Evolutionary conservation across 1,140 invertebrate species (phyloP).

Genomic region (Drosophila athabasca): DNA sequence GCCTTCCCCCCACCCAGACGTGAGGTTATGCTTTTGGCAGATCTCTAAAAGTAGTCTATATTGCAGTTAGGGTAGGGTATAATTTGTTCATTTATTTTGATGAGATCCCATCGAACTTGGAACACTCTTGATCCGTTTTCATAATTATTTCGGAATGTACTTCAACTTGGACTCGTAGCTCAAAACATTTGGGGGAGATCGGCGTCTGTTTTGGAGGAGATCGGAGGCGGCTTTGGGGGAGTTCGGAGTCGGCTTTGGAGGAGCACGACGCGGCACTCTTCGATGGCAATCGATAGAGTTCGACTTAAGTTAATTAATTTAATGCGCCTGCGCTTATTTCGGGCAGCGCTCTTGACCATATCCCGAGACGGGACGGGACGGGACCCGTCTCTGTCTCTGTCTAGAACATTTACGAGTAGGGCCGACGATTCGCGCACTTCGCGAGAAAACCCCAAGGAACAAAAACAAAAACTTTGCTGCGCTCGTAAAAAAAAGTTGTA

Average conservation of each 20-base stretch:
- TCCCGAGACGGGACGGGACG: constrained; percentile 4
- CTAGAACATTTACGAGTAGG: constrained; percentile 30
- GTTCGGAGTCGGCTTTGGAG: neutral
- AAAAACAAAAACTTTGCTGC: constrained; percentile 50
- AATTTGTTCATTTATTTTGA: constrained; percentile 45
- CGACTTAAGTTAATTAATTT: constrained; percentile 78
- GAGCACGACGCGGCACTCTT: neutral
- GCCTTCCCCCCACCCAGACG: constrained; percentile 1
- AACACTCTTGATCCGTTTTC: neutral
- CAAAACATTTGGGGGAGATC: too few relatives aligned
- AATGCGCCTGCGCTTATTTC: constrained; percentile 70
- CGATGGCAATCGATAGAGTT: constrained; percentile 61
- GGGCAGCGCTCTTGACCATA: constrained; percentile 44
- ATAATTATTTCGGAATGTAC: neutral
- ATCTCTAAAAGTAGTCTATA: neutral
- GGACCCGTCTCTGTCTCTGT: constrained; percentile 22
- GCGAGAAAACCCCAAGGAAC: constrained; percentile 41
- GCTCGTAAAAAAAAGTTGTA: constrained; percentile 80
- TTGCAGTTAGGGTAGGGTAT: neutral
- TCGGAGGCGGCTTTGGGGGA: neutral
- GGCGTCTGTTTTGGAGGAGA: too few relatives aligned
- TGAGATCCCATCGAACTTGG: constrained; percentile 1
- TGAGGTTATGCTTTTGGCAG: constrained; percentile 36
- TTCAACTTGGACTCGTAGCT: neutral
- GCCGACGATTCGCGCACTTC: constrained; percentile 27